A percentile compares a stretch with the other conserved stretches of the same genome.
Conservation (phyloP, 2,797 vertebrate species). For the Crocodylus rhombifer region DNA sequence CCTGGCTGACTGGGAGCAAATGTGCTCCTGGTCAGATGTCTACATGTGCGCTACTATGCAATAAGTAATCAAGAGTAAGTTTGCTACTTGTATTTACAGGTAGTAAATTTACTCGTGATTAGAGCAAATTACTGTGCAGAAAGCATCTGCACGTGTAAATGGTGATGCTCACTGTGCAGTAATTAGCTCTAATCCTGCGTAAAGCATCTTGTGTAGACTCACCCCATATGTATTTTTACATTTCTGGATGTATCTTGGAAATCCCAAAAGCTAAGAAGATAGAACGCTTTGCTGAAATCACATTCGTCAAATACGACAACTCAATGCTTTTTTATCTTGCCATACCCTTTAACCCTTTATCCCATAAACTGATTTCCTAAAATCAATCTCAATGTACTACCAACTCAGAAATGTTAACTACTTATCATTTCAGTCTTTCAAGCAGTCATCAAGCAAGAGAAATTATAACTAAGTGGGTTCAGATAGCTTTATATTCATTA, state of each 20-base stretch:
- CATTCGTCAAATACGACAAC: not conserved
- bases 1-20: too few species aligned
- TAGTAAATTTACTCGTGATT: too few species aligned
- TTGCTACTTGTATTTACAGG: too few species aligned
- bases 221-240: not conserved
- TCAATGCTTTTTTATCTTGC: not conserved
- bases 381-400: not conserved
- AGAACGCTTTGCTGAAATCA: not conserved
- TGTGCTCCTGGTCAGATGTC: too few species aligned
- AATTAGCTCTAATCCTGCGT: too few species aligned
- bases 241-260: not conserved
- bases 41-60: too few species aligned
- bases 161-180: too few species aligned
- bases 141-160: too few species aligned
- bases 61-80: too few species aligned
- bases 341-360: not conserved
- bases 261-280: not conserved
- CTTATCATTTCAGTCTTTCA: accelerated
- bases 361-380: not conserved
- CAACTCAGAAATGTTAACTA: not conserved
- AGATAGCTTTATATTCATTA: not conserved
- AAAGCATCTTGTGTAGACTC: too few species aligned
- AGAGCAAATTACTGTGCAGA: too few species aligned
- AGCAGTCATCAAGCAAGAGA: not conserved
- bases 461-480: not conserved